Evolutionary conservation across 92 coral and sea anemone species (phyloP).

Genomic region (Palythoa heliodiscus): DNA sequence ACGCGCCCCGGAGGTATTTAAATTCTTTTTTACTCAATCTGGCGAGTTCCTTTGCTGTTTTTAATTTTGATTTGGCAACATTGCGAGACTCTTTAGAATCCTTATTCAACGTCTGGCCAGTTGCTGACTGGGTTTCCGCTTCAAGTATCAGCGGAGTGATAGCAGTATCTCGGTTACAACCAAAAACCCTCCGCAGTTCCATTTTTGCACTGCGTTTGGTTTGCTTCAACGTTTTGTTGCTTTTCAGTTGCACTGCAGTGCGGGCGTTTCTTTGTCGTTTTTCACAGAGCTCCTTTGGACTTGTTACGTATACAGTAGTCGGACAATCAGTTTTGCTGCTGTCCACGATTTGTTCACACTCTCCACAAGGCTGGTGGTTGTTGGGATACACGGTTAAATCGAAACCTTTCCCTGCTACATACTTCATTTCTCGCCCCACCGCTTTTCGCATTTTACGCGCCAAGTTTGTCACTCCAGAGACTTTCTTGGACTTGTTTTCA

Average conservation of each 20-base stretch:
- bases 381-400: not conserved
- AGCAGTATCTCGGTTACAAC: not conserved
- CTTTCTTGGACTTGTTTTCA: not conserved
- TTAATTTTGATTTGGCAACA: not conserved
- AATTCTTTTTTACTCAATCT: slow-evolving; percentile 2
- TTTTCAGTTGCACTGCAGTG: not conserved
- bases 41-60: slow-evolving; percentile 22
- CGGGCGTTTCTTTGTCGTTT: not conserved
- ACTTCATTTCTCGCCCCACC: slow-evolving; percentile 18
- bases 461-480: slow-evolving; percentile 1
- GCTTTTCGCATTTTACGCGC: slow-evolving; percentile 7
- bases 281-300: slow-evolving; percentile 19
- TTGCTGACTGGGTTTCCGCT: not conserved
- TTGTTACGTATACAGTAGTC: not conserved
- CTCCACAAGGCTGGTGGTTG: not conserved
- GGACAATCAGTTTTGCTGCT: not conserved
- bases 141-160: slow-evolving; percentile 18
- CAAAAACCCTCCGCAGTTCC: slow-evolving; percentile 20
- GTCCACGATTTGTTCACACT: not conserved
- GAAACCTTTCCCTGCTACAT: not conserved
- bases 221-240: not conserved
- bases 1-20: not conserved
- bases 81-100: not conserved
- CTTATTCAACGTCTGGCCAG: not conserved
- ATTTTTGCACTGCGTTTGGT: slow-evolving; percentile 18